A percentile compares a stretch with the other conserved stretches of the same genome.
These are phyloP conservation scores for Xerus rutilus DNA, from an alignment of 2,797 vertebrate genomes.

Conservation along the genomic window DNA sequence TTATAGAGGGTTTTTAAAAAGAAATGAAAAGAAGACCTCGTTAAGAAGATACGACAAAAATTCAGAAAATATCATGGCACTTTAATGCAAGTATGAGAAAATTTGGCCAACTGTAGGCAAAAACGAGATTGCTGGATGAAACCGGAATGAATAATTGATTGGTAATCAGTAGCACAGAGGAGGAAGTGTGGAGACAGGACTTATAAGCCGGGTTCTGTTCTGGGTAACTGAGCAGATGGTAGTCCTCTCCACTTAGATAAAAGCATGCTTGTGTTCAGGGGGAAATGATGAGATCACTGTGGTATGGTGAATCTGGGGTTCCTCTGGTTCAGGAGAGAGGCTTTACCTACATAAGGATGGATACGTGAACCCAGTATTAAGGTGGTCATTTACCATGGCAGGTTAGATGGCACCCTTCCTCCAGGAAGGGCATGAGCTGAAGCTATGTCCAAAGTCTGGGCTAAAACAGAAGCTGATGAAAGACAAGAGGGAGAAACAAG, in stretches of 20 bases:
- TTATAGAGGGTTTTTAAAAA: neutral
- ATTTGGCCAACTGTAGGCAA: neutral
- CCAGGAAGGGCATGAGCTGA: neutral
- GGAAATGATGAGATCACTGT: no score
- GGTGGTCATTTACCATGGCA: neutral
- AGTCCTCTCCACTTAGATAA: neutral
- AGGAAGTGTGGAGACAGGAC: neutral
- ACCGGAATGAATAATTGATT: neutral
- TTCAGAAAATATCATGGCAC: neutral
- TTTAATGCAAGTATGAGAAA: neutral
- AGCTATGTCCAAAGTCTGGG: neutral
- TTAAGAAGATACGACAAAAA: neutral
- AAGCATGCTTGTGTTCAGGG: neutral
- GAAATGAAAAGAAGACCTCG: neutral
- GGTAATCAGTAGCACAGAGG: neutral
- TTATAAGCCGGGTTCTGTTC: neutral
- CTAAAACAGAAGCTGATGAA: neutral
- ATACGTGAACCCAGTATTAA: neutral
- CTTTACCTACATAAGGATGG: neutral
- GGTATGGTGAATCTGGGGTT: neutral
- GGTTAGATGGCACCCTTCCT: neutral
- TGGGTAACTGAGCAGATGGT: neutral
- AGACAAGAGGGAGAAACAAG: neutral
- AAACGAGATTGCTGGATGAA: neutral
- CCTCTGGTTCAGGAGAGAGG: neutral